Conservation (phyloP, 2,888 invertebrate species). For the Lingula anatina region DNA sequence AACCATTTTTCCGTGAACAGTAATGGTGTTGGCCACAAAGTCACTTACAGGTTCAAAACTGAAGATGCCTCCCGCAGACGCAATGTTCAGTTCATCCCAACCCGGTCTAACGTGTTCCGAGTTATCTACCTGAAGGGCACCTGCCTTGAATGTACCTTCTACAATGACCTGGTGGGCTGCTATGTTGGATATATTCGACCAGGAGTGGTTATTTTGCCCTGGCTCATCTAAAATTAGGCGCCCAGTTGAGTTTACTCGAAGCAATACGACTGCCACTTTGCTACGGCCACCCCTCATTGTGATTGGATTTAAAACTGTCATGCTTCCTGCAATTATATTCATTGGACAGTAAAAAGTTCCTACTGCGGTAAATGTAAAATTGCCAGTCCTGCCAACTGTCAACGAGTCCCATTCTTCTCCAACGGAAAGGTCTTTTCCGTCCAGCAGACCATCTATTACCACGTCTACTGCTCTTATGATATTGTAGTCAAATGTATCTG, state of each 20-base stretch:
- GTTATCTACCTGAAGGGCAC: slow-evolving; percentile 3
- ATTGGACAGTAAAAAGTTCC: slow-evolving; percentile 12
- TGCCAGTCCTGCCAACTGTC: slow-evolving; percentile 13
- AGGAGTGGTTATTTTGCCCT: slow-evolving; percentile 11
- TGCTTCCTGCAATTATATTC: slow-evolving; percentile 15
- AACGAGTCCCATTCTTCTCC: slow-evolving; percentile 13
- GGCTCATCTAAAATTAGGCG: slow-evolving; percentile 16
- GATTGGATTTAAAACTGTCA: slow-evolving; percentile 15
- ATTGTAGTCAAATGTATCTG: slow-evolving; percentile 10
- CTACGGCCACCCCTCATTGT: slow-evolving; percentile 13
- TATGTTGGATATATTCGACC: slow-evolving; percentile 17
- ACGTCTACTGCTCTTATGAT: slow-evolving; percentile 14
- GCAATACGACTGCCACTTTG: slow-evolving; percentile 9
- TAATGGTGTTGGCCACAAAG: slow-evolving; percentile 14
- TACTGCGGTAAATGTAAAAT: slow-evolving; percentile 18
- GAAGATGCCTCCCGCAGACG: slow-evolving; percentile 12
- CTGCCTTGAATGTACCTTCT: slow-evolving; percentile 15
- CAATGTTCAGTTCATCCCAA: too few species aligned
- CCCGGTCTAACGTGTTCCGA: too few species aligned
- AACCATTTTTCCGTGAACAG: slow-evolving; percentile 14
- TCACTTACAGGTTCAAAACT: slow-evolving; percentile 16
- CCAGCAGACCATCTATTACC: slow-evolving; percentile 15
- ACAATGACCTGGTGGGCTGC: slow-evolving; percentile 15
- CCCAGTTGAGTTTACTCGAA: slow-evolving; percentile 16
- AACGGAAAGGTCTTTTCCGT: slow-evolving; percentile 12